Base-by-base conservation (phyloP, 2,888 invertebrate species). In the Ophion costatus region DNA sequence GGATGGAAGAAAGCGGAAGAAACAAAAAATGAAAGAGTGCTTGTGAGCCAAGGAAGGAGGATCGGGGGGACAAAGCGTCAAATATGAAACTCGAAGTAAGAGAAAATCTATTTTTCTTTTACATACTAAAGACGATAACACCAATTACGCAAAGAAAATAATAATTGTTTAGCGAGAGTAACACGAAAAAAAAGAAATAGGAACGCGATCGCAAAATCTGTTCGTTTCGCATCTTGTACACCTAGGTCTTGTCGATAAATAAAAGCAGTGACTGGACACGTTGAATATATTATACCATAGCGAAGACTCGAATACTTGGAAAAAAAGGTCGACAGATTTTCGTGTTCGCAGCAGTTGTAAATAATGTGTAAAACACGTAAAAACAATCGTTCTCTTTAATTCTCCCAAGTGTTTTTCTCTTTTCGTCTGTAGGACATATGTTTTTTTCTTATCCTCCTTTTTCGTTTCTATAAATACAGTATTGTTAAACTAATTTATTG, bases 331-430 rank as follows among this genome's bases (percentile, higher is more conserved):
- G 51, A 73, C n/a, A 9, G 66, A 80, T 80, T 71, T 22, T 29
- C 33, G 29, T 74, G 88, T 89, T 89, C 88, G 88, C 76, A 88
- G 87, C 86, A 88, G 83, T 89, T 92, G 91, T 92, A 92, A 88
- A 92, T 91, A 92, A 90, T 91, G 89, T 92, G 90, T 90, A 91
- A 91, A 91, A 90, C 89, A 69, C 83, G 88, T 88, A 85, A 87
- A 88, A 81, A n/a, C n/a, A 77, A 64, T 51, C 76, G 75, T 82
- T 82, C 83, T 88, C 84, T 87, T 82, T 89, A 88, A 84, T 86
- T 83, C 87, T 83, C 74, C 86, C 74, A 74, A 80, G 82, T 14
- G 5, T 51, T 51, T 17, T 51, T 51, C 17, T 77, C 61, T 82
- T 80, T 89, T 87, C 88, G 69, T 78, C 84, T 74, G 73, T 87